A percentile compares a stretch with the other conserved stretches of the same genome.
phyloP scores from a whole-genome alignment of 2,113 vertebrate species.

The Corvus hawaiiensis region DNA sequence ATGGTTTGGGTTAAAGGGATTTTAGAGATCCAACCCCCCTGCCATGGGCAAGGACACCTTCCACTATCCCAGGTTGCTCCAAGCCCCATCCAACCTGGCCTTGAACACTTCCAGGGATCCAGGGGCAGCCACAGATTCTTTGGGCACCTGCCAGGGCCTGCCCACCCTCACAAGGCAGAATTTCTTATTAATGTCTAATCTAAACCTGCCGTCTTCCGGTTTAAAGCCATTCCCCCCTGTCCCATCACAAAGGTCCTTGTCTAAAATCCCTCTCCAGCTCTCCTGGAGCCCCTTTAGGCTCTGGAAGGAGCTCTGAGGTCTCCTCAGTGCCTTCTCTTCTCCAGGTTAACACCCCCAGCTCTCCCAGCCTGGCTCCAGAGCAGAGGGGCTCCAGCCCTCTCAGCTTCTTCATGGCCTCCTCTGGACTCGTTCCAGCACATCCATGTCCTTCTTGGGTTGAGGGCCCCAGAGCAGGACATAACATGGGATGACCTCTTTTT shows the following conservation, averaged over 20 bases:
- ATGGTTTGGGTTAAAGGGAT: background rate
- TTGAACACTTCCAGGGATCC: background rate
- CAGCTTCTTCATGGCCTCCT: background rate
- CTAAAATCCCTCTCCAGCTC: background rate
- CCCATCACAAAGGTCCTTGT: background rate
- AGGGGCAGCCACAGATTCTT: background rate
- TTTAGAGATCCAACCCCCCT: background rate
- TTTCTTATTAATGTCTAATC: background rate
- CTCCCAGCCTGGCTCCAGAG: background rate
- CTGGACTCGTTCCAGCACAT: background rate
- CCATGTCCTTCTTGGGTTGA: background rate
- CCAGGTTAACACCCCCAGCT: background rate
- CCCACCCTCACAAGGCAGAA: background rate
- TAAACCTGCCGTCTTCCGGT: background rate
- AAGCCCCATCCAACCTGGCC: fast-evolving
- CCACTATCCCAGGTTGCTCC: background rate
- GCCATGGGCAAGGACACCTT: background rate
- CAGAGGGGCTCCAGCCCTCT: background rate
- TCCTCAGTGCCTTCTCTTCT: background rate
- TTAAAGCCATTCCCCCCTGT: background rate
- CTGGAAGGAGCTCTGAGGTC: background rate
- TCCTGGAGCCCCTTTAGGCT: background rate
- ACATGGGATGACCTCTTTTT: background rate
- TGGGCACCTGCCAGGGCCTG: background rate
- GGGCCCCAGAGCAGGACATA: background rate